Evolutionary conservation across 2,797 vertebrate species (phyloP).

Genomic region (Cossypha caffra): DNA sequence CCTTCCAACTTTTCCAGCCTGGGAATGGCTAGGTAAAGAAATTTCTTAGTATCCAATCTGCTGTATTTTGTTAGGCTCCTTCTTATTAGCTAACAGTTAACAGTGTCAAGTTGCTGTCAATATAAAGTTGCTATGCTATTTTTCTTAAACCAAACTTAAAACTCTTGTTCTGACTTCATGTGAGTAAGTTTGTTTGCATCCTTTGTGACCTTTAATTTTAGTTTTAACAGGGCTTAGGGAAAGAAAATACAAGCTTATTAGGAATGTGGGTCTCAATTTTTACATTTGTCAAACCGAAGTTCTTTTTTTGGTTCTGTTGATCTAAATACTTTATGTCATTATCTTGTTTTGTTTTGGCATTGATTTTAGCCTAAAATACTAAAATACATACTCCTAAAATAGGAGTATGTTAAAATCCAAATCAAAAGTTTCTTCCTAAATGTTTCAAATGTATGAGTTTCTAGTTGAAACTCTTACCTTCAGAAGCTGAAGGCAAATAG

Average conservation of each 20-base stretch:
- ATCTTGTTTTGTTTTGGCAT: conserved; percentile 23
- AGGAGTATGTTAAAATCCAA: conserved; percentile 24
- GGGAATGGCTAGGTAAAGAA: conserved; percentile 94
- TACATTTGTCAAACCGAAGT: conserved; percentile 27
- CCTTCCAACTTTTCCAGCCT: conserved; percentile 93
- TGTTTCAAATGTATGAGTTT: background rate
- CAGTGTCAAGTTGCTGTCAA: background rate
- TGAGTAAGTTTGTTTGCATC: conserved; percentile 14
- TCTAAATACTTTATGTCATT: conserved; percentile 28
- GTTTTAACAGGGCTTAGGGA: background rate
- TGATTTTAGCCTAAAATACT: background rate
- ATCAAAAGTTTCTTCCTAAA: conserved; percentile 33
- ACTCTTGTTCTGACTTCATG: background rate
- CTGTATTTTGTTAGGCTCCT: background rate
- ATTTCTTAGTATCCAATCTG: background rate
- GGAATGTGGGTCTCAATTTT: conserved; percentile 37
- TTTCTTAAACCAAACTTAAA: background rate
- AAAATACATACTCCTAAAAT: conserved; percentile 33
- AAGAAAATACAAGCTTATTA: conserved; percentile 31
- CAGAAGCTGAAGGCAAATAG: conserved; percentile 20
- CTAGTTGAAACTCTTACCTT: background rate
- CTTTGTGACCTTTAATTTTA: conserved; percentile 28
- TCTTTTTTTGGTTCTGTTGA: conserved; percentile 35
- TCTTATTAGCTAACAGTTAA: background rate
- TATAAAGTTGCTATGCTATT: background rate